Base-by-base conservation (phyloP, 1,140 invertebrate genomes). In the Oedothorax gibbosus region DNA sequence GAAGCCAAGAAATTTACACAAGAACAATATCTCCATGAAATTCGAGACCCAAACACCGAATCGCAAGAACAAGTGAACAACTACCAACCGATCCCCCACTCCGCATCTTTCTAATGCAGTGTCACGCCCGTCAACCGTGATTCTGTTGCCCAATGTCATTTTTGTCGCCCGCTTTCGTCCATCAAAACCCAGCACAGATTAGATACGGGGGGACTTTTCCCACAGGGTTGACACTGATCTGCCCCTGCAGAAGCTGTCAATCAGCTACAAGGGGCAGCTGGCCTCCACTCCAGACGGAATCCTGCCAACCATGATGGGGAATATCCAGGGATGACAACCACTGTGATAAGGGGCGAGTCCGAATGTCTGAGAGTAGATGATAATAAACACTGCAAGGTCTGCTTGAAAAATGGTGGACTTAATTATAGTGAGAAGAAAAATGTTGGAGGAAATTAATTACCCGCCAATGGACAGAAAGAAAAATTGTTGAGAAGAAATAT, bases 171-270 rank as follows among this genome's bases (percentile, higher is more conserved):
- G 75, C 20, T 77, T 77, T 77, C 75, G 75, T 77, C 75, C 77
- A 79, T 79, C 77, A 79, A 66, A 79, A 79, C 65, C 77, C 65
- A 72, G 69, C 15, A 51, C 69, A 62, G 77, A 79, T 79, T 79
- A 79, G 77, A 79, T 79, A 79, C 77, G 77, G 35, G 64, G 50
- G 54, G 50, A 68, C 66, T 51, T 79, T 79, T 79, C 77, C 64
- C 77, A 79, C 77, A 77, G 65, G 72, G 77, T 35, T 79, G 77
- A 79, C 77, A 79, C 77, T 79, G 77, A 79, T 79, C 77, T 65
- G 62, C 65, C 64, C 76, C 72, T 53, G 49, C 53, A 5, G 62
- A 35, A 66, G 51, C 77, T 79, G 77, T 79, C 77, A 79, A 79
- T 79, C 77, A 79, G 51, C 18, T 62, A 15, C 57, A 35, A 11